Evolutionary conservation across 2,113 vertebrate genomes (phyloP).

Genomic region (Mirza zaza): DNA sequence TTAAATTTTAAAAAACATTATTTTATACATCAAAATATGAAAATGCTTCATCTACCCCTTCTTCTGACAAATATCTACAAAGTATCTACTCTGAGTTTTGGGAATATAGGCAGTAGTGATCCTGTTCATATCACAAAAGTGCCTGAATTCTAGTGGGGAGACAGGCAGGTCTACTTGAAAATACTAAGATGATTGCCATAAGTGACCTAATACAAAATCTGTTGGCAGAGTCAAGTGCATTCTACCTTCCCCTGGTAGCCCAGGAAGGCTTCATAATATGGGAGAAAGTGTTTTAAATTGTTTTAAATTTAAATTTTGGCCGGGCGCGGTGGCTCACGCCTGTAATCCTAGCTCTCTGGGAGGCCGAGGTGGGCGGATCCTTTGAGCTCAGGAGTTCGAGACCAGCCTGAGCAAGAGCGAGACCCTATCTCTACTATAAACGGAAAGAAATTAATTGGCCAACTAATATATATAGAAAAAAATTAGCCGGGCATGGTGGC

Average conservation of each 20-base stretch:
- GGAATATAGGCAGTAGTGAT: not conserved
- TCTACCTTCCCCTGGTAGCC: not conserved
- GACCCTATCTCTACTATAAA: no score
- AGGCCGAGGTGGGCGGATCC: no score
- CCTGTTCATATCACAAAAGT: not conserved
- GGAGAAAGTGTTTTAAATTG: not conserved
- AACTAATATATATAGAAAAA: no score
- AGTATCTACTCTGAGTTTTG: not conserved
- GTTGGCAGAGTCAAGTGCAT: not conserved
- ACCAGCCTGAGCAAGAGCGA: no score
- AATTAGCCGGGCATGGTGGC: no score
- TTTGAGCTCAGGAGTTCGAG: no score
- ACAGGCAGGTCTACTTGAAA: not conserved
- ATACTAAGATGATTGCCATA: not conserved
- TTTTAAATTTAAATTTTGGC: no score
- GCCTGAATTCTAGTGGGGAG: not conserved
- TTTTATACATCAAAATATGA: slow-evolving; percentile 19
- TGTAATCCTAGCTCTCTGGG: no score
- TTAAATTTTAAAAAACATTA: not conserved
- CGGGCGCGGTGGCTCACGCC: no score
- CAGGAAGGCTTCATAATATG: not conserved
- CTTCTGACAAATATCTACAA: not conserved
- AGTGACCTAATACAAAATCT: not conserved
- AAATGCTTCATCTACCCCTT: not conserved
- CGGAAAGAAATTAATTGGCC: no score